phyloP scores from a whole-genome alignment of 2,113 vertebrate genomes.

The Sclerurus mexicanus region DNA sequence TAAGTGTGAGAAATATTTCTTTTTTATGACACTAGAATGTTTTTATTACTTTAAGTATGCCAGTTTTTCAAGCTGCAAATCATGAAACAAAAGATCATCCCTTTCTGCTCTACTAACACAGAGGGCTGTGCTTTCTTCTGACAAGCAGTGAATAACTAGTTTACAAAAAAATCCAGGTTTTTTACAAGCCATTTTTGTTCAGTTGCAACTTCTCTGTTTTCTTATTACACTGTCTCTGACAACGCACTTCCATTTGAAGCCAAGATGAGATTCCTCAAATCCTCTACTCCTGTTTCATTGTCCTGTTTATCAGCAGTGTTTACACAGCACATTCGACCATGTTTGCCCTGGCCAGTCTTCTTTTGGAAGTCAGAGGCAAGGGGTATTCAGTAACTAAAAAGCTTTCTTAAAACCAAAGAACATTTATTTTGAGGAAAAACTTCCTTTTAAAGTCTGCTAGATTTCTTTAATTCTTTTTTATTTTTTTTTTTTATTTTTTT shows the following conservation, averaged over 20 bases:
- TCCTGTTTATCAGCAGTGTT: background rate
- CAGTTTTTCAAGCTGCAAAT: background rate
- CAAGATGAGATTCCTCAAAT: background rate
- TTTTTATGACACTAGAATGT: background rate
- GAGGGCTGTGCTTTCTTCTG: background rate
- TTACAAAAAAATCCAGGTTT: background rate
- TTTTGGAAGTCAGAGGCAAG: background rate
- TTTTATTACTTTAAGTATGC: background rate
- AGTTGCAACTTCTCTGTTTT: background rate
- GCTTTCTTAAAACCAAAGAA: background rate
- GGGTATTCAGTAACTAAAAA: background rate
- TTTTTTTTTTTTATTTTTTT: background rate
- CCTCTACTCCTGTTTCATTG: background rate
- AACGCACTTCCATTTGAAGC: background rate
- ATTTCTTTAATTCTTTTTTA: background rate
- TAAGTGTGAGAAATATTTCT: background rate
- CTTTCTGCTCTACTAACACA: background rate
- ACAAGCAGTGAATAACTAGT: background rate
- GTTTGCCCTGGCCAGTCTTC: background rate
- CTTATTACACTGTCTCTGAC: background rate
- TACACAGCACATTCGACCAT: background rate
- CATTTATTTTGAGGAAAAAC: constrained; percentile 7
- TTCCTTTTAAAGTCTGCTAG: background rate
- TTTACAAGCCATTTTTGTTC: background rate
- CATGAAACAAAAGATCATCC: background rate